Evolutionary conservation across 2,113 vertebrate genomes (phyloP).

Genomic region (Zapus hudsonius): DNA sequence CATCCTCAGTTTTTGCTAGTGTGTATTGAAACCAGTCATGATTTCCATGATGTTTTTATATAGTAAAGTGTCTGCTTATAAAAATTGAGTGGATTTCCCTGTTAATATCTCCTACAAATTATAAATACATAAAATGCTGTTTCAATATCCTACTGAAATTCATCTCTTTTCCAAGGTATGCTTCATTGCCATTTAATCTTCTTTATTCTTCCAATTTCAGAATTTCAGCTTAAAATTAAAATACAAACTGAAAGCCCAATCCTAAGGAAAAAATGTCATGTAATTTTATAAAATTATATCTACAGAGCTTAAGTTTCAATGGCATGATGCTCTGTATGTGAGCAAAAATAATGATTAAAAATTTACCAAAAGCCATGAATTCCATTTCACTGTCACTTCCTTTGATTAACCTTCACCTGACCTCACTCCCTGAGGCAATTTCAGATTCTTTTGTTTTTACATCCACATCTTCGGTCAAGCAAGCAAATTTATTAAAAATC

Average conservation of each 20-base stretch:
- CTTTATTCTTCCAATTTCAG: constrained; percentile 54
- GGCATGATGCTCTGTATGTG: constrained; percentile 26
- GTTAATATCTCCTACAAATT: not conserved
- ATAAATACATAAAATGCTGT: not conserved
- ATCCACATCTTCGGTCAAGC: constrained; percentile 61
- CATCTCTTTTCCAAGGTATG: not conserved
- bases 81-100: not conserved
- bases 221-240: constrained; percentile 53
- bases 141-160: constrained; percentile 18
- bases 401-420: constrained; percentile 84
- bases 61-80: not conserved
- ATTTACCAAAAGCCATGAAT: constrained; percentile 81
- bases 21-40: not conserved
- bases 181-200: constrained; percentile 65
- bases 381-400: constrained; percentile 81
- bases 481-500: constrained; percentile 55
- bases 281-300: constrained; percentile 44
- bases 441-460: constrained; percentile 78
- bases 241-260: not conserved
- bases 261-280: constrained; percentile 56
- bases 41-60: not conserved
- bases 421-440: constrained; percentile 77
- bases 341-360: constrained; percentile 83
- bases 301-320: constrained; percentile 58
- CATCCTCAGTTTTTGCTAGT: not conserved